These are phyloP conservation scores for Hemitrygon akajei DNA, from an alignment of 2,797 vertebrate genomes.

Conservation along the genomic window DNA sequence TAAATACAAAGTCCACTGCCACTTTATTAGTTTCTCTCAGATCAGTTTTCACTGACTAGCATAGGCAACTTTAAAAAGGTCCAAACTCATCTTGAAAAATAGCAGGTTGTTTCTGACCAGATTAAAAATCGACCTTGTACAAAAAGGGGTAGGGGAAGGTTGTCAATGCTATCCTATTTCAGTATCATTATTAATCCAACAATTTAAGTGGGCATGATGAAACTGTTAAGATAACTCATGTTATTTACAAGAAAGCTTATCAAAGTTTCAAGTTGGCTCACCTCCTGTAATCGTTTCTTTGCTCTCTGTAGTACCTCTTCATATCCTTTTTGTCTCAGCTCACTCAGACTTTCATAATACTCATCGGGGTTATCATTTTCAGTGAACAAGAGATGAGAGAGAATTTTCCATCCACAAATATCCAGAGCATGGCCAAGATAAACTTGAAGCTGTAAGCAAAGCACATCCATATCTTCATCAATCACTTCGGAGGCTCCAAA, in stretches of 20 bases:
- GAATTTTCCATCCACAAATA: slow-evolving; percentile 94
- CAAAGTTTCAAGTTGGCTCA: slow-evolving; percentile 48
- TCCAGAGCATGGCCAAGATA: slow-evolving; percentile 89
- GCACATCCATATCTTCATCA: slow-evolving; percentile 68
- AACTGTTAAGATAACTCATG: not conserved
- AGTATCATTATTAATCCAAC: not conserved
- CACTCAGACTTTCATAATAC: slow-evolving; percentile 92
- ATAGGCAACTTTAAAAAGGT: too few relatives aligned
- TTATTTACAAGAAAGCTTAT: not conserved
- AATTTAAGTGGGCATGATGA: not conserved
- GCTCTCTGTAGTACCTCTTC: slow-evolving; percentile 83
- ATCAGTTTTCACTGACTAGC: too few relatives aligned
- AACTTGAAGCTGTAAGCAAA: slow-evolving; percentile 82
- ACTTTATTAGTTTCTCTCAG: too few relatives aligned
- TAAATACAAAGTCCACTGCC: not conserved
- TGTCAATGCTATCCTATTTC: not conserved
- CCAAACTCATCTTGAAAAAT: too few relatives aligned
- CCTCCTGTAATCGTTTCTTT: slow-evolving; percentile 79
- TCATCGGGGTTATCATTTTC: slow-evolving; percentile 85
- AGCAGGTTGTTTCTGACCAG: not conserved
- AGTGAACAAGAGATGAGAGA: slow-evolving; percentile 86
- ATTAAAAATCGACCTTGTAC: not conserved
- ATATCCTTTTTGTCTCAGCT: slow-evolving; percentile 84
- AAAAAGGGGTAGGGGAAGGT: not conserved
- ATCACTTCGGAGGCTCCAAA: slow-evolving; percentile 68